Evolutionary conservation across 2,888 invertebrate genomes (phyloP).

Genomic region (Tetragnatha montana): DNA sequence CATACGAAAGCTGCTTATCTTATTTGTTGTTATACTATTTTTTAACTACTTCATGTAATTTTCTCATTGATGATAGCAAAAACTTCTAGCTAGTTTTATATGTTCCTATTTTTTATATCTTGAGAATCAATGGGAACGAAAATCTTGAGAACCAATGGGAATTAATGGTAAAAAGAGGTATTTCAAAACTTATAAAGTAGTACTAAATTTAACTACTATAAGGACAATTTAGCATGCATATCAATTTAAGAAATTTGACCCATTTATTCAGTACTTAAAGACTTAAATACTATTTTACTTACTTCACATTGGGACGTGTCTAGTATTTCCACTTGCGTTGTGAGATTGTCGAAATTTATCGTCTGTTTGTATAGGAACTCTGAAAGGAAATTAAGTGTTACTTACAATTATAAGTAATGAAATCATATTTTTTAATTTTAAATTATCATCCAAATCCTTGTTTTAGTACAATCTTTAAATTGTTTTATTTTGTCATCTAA

Average conservation of each 20-base stretch:
- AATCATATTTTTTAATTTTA: background rate
- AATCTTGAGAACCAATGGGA: too few relatives aligned
- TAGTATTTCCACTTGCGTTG: constrained; percentile 86
- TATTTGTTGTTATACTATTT: too few relatives aligned
- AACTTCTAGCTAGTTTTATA: too few relatives aligned
- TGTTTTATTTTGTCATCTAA: background rate
- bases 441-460: background rate
- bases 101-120: too few relatives aligned
- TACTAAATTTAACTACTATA: too few relatives aligned
- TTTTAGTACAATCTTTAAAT: background rate
- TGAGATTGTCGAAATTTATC: constrained; percentile 83
- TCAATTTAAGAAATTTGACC: background rate
- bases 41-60: too few relatives aligned
- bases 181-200: background rate
- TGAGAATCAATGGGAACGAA: too few relatives aligned
- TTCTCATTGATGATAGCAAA: too few relatives aligned
- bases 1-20: too few relatives aligned
- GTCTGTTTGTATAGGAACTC: constrained; percentile 87
- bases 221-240: background rate
- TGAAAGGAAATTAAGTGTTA: constrained; percentile 77
- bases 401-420: background rate
- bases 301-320: constrained; percentile 85
- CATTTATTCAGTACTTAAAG: background rate
- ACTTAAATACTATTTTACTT: constrained; percentile 74
- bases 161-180: too few relatives aligned